Base-by-base conservation (phyloP, 92 coral and sea anemone species). In the Palythoa grandis region DNA sequence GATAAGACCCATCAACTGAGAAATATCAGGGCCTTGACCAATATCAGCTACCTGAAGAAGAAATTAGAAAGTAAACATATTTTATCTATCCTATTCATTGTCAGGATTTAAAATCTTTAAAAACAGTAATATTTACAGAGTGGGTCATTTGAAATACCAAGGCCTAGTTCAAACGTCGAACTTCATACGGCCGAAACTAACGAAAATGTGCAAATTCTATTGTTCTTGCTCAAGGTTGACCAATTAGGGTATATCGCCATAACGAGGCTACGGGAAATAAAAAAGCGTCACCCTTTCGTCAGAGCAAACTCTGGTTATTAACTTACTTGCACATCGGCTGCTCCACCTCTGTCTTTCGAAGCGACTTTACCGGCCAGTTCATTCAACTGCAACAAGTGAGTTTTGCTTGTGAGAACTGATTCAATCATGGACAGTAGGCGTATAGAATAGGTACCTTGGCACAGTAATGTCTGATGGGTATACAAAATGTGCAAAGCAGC, bases 1-100 rank as follows among this genome's bases (percentile, higher is more conserved):
- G n/a, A 96, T 79, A 78, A 91, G 88, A 14, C 98, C 98, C 98
- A 96, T 96, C 83, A 96, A 84, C 69, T 94, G 98, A 17, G 96
- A 93, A 63, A 96, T 96, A 82, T 96, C 92, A 77, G 57, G 80
- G 25, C 80, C 78, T 16, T 79, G 71, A 54, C 72, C 72, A 47
- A 83, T 71, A 25, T 52, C 69, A 83, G 69, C 70, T 50, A 71
- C 78, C 79, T 74, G 52, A 50, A 71, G 50, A 53, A 15, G n/a
- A 25, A 54, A 83, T 1, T 1, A 69, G 25, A 69, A 4, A 2
- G 15, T 3, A 2, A 12, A 69, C 5, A 5, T 69, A 65, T 43
- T 5, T 43, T 43, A 29, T 29, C 35, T 29, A 29, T 29, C 1
- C 35, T 29, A 29, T 29, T 29, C 35, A 29, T 29, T 29, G 1